A percentile compares a stretch with the other conserved stretches of the same genome.
These are phyloP conservation scores for Theodoxus fluviatilis DNA, from an alignment of 2,888 invertebrate species.

Conservation along the genomic window DNA sequence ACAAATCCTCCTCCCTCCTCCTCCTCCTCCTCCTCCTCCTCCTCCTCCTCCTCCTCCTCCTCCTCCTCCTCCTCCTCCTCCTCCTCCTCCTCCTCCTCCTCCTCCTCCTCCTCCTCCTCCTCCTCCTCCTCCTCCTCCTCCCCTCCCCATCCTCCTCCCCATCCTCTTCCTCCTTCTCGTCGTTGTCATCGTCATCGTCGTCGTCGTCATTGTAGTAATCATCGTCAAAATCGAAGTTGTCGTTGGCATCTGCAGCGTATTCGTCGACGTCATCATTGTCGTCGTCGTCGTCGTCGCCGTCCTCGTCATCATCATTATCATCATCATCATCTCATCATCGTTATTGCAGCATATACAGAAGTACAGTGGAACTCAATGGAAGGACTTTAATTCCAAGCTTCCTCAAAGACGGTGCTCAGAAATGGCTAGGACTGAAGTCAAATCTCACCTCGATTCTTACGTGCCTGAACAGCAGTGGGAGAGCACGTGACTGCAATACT, in stretches of 20 bases:
- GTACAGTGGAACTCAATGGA: background rate
- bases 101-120: too few species aligned
- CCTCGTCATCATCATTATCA: background rate
- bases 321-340: background rate
- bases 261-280: background rate
- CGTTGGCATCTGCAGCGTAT: background rate
- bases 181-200: constrained; percentile 7
- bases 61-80: too few species aligned
- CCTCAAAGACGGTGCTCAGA: too few species aligned
- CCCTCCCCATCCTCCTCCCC: background rate
- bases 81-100: too few species aligned
- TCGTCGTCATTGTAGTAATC: constrained; percentile 13
- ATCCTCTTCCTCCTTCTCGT: background rate
- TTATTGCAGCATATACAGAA: background rate
- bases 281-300: background rate
- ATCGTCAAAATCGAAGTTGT: constrained; percentile 1
- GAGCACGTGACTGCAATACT: background rate
- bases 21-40: too few species aligned
- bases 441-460: too few species aligned
- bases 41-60: too few species aligned
- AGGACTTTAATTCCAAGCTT: too few species aligned
- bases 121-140: too few species aligned
- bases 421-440: too few species aligned
- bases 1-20: too few species aligned
- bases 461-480: background rate